A percentile compares a stretch with the other conserved stretches of the same genome.
phyloP scores from a whole-genome alignment of 2,113 vertebrate species.

The Elgaria multicarinata region DNA sequence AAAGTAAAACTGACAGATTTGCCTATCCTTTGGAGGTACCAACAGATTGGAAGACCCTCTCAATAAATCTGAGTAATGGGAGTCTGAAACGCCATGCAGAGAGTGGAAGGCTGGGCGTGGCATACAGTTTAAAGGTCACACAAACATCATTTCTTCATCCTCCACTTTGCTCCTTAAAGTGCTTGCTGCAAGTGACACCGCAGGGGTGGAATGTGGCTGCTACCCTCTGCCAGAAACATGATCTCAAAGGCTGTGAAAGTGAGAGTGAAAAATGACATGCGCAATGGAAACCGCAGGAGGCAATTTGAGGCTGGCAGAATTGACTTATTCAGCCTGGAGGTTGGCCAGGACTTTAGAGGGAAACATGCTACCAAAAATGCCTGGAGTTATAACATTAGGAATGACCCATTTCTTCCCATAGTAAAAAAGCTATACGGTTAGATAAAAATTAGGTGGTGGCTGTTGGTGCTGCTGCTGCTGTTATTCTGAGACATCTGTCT shows the following conservation, averaged over 20 bases:
- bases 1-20: too few relatives aligned
- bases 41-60: background rate
- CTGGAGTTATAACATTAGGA: background rate
- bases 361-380: background rate
- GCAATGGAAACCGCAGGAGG: background rate
- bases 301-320: background rate
- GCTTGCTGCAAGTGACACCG: background rate
- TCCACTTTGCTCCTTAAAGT: background rate
- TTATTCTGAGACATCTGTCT: too few relatives aligned
- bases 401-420: background rate
- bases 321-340: background rate
- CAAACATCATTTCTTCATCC: background rate
- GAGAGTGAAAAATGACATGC: background rate
- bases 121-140: background rate
- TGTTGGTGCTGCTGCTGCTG: too few relatives aligned
- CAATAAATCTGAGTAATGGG: background rate
- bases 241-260: background rate
- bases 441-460: too few relatives aligned
- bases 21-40: too few relatives aligned
- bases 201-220: background rate
- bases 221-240: background rate
- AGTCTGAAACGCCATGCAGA: background rate
- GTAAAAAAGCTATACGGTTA: background rate
- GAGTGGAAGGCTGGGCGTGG: background rate
- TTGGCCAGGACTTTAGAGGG: background rate